A percentile compares a stretch with the other conserved stretches of the same genome.
phyloP scores from a whole-genome alignment of 2,797 vertebrate species.

The Orientallactaga sibirica region DNA sequence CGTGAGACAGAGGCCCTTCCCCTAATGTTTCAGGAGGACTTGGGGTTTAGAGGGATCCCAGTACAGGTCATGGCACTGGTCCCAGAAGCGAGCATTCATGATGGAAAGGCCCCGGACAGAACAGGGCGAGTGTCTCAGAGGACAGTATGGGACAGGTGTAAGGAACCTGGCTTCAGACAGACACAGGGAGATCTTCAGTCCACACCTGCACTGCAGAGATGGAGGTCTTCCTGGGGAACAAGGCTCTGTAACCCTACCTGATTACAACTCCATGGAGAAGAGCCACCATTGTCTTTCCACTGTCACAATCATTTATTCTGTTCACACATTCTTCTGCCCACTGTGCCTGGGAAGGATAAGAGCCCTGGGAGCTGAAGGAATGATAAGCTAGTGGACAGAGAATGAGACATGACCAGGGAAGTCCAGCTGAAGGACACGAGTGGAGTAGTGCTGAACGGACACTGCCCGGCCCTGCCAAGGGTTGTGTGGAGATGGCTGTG shows the following conservation, averaged over 20 bases:
- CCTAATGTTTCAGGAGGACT: not conserved
- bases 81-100: not conserved
- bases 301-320: not conserved
- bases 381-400: not conserved
- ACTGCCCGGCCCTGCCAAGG: not conserved
- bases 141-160: rapidly evolving
- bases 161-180: not conserved
- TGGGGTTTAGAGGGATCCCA: not conserved
- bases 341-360: not conserved
- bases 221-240: not conserved
- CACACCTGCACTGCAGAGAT: not conserved
- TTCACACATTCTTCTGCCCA: not conserved
- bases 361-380: not conserved
- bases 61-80: not conserved
- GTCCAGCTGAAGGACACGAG: not conserved
- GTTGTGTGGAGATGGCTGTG: no score
- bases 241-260: not conserved
- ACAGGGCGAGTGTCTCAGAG: not conserved
- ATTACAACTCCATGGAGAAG: not conserved
- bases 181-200: not conserved
- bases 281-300: no score
- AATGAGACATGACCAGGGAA: not conserved
- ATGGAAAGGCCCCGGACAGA: not conserved
- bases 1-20: not conserved
- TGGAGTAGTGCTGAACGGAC: not conserved